Percentiles rank a stretch among this genome's conserved stretches.
Conservation (phyloP, 2,888 invertebrate genomes). For the Spodoptera picta region DNA sequence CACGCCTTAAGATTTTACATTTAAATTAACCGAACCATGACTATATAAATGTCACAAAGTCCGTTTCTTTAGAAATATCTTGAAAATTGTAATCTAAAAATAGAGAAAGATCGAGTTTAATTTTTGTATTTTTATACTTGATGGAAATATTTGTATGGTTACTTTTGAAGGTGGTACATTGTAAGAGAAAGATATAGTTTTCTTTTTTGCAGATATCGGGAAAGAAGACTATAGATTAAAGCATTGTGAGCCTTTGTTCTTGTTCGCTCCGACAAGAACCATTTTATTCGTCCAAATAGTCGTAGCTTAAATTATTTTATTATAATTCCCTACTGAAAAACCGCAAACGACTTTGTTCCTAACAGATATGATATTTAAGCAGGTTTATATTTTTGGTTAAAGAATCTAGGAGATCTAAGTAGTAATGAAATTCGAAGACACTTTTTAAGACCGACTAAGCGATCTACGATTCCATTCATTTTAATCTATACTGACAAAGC, state of each 20-base stretch:
- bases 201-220: conserved; percentile 12
- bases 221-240: conserved; percentile 28
- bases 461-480: too few relatives aligned
- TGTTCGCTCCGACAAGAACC: neutral
- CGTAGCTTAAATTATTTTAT: too few relatives aligned
- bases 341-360: too few relatives aligned
- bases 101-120: conserved; percentile 22
- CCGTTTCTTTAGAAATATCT: conserved; percentile 42
- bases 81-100: conserved; percentile 26
- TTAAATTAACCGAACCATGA: conserved; percentile 61
- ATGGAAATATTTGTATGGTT: conserved; percentile 14
- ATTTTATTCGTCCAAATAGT: too few relatives aligned
- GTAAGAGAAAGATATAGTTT: conserved; percentile 15
- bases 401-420: too few relatives aligned
- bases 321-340: too few relatives aligned
- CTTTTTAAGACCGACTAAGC: too few relatives aligned
- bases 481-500: neutral
- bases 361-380: too few relatives aligned
- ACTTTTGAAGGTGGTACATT: conserved; percentile 23
- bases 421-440: too few relatives aligned
- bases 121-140: conserved; percentile 25
- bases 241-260: neutral
- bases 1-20: conserved; percentile 59
- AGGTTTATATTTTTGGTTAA: too few relatives aligned
- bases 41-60: conserved; percentile 50